Percentiles rank a stretch among this genome's conserved stretches.
phyloP scores from a whole-genome alignment of 2,797 vertebrate species.

The Coendou prehensilis region DNA sequence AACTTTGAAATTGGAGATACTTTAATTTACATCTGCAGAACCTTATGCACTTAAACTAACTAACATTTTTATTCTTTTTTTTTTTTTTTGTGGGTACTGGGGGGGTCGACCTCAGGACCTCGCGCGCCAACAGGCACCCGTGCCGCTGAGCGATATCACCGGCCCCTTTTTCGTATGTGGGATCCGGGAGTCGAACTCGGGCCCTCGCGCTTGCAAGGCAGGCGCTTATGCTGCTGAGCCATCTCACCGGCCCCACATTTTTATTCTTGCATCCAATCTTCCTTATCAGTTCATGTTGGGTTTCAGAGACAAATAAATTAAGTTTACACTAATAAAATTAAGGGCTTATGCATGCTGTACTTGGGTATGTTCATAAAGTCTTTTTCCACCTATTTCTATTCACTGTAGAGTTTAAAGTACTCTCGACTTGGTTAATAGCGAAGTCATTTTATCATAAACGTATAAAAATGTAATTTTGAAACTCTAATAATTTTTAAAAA shows the following conservation, averaged over 20 bases:
- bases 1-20: constrained; percentile 71
- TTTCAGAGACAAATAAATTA: constrained; percentile 86
- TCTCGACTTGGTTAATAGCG: constrained; percentile 46
- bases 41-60: constrained; percentile 70
- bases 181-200: no score
- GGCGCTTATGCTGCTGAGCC: no score
- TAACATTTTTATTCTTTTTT: constrained; percentile 79
- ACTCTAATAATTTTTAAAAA: constrained; percentile 1
- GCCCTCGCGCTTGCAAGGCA: no score
- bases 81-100: no score
- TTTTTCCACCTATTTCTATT: constrained; percentile 33
- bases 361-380: constrained; percentile 61
- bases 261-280: constrained; percentile 63
- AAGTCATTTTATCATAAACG: constrained; percentile 59
- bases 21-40: constrained; percentile 76
- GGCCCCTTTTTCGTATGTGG: no score
- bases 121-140: no score
- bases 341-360: constrained; percentile 79
- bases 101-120: no score
- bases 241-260: no score
- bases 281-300: constrained; percentile 72
- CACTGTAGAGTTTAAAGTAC: constrained; percentile 58
- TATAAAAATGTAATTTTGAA: not conserved
- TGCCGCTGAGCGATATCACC: no score
- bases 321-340: constrained; percentile 88